Conservation (phyloP, 2,888 invertebrate species). For the Drosophila bunnanda region DNA sequence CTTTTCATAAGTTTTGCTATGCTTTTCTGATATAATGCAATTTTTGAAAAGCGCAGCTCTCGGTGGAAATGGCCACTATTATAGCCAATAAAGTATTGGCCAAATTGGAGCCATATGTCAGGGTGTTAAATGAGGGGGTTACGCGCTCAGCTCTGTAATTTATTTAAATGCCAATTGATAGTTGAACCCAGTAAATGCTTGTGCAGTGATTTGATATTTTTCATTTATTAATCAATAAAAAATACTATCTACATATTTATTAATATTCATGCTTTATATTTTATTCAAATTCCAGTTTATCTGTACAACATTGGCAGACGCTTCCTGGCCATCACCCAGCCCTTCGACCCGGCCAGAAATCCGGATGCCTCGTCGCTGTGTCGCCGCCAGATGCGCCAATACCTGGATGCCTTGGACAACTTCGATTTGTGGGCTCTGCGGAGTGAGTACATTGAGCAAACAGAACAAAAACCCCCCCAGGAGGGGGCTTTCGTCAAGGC, state of each 20-base stretch:
- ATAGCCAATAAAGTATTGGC: background rate
- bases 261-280: background rate
- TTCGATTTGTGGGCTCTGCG: conserved; percentile 84
- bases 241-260: background rate
- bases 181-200: background rate
- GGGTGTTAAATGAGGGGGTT: conserved; percentile 5
- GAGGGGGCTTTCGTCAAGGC: conserved; percentile 1
- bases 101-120: background rate
- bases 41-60: background rate
- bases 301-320: conserved; percentile 79
- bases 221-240: background rate
- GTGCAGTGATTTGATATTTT: background rate
- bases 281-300: conserved; percentile 71
- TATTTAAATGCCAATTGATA: background rate
- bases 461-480: background rate
- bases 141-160: conserved; percentile 13
- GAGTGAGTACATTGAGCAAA: conserved; percentile 74
- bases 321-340: conserved; percentile 78
- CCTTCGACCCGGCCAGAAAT: conserved; percentile 81
- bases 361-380: conserved; percentile 79
- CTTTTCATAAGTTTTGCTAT: background rate
- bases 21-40: background rate
- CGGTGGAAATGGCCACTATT: conserved; percentile 5
- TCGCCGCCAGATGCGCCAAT: conserved; percentile 78
- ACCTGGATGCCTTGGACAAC: conserved; percentile 79